Conservation (phyloP, 2,113 vertebrate genomes). For the Osmerus eperlanus region DNA sequence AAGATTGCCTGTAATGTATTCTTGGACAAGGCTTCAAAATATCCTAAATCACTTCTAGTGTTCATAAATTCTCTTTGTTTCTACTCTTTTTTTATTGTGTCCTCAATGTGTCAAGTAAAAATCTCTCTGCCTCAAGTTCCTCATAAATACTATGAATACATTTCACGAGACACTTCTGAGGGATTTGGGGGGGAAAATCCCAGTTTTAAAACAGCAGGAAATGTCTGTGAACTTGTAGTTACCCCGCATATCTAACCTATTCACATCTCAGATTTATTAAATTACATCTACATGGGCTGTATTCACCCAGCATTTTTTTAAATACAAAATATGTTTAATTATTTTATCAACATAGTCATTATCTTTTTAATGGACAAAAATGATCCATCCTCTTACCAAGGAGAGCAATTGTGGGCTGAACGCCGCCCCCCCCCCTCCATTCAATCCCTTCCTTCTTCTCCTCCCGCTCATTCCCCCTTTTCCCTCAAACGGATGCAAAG, state of each 20-base stretch:
- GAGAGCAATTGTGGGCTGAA: neutral
- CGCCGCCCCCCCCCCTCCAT: conserved; percentile 5
- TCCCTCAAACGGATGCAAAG: neutral
- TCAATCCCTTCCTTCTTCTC: conserved; percentile 15
- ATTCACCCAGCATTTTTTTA: too few relatives aligned
- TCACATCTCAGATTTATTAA: neutral
- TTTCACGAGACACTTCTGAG: conserved; percentile 43
- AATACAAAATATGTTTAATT: too few relatives aligned
- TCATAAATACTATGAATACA: conserved; percentile 41
- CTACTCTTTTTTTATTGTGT: conserved; percentile 28
- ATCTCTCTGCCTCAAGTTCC: conserved; percentile 20
- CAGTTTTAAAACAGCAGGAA: conserved; percentile 37
- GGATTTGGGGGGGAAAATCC: conserved; percentile 34
- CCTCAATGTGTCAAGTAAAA: conserved; percentile 41
- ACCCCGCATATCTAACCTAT: conserved; percentile 51
- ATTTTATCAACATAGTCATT: neutral
- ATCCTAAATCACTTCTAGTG: conserved; percentile 8
- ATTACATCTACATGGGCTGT: too few relatives aligned
- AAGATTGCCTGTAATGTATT: neutral
- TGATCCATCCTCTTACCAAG: neutral
- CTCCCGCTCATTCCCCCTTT: conserved; percentile 2
- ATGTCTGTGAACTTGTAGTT: conserved; percentile 54
- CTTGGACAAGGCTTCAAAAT: neutral
- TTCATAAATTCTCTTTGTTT: conserved; percentile 22
- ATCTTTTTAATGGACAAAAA: neutral